phyloP scores from a whole-genome alignment of 1,140 invertebrate species.

The Coenobita brevimanus region DNA sequence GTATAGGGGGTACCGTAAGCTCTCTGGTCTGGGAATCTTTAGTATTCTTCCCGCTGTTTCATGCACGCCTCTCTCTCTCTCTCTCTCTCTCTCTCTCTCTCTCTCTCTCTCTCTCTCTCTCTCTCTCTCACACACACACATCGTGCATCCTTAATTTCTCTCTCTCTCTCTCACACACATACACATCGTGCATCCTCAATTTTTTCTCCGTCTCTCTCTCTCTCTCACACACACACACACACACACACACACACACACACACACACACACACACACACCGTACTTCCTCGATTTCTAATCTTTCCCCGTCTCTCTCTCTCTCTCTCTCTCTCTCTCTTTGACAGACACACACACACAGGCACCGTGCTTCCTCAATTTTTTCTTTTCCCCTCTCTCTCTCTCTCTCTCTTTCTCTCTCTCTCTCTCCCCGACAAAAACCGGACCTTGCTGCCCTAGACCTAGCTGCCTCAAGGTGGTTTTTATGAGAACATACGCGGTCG shows the following conservation, averaged over 20 bases:
- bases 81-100: slow-evolving; percentile 4
- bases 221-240: not conserved
- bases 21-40: no score
- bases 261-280: no score
- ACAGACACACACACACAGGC: not conserved
- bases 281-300: not conserved
- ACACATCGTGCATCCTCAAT: not conserved
- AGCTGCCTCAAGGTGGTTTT: no score
- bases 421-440: no score
- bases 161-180: not conserved
- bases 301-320: not conserved
- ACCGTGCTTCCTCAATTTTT: not conserved
- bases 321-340: no score
- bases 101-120: slow-evolving; percentile 11
- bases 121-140: no score
- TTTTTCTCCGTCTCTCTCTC: no score
- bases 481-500: no score
- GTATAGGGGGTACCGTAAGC: no score
- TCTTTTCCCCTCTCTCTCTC: not conserved
- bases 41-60: no score
- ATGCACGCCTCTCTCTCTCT: not conserved
- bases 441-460: no score
- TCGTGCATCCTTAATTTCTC: no score
- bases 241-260: not conserved
- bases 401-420: not conserved